Evolutionary conservation across 2,113 vertebrate genomes (phyloP), one percentile per base, ranked within the genome.

Genomic region (Phylloscopus whistleri): DNA sequence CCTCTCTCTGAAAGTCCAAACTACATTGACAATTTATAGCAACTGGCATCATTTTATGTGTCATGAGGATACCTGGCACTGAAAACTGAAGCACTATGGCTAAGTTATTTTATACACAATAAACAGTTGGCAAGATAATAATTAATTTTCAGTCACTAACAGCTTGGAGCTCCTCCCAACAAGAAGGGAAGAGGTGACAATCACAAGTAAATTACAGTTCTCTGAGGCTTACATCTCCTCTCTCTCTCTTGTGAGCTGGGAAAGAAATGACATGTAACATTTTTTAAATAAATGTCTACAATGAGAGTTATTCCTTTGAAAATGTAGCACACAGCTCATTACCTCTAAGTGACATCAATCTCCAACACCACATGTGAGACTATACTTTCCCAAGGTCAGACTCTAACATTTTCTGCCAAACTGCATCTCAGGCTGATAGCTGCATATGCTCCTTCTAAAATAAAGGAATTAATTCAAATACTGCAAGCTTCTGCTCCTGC

Each of bases 401-500:
- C 37, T 92, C 33, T 37, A 49, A 55, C 52, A 67, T 92, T 83
- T 83, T 69, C 76, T 5, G 1, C 63, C 35, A 84, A 81, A 72
- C 62, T 51, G 73, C 88, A 95, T 69, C 70, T 80, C 49, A 83
- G 39, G 33, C 86, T 53, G 56, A 87, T 60, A 85, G 87, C 80
- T 94, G 68, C 75, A 46, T 55, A 89, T 11, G 17, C 28, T 75
- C 33, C n/a, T 76, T 92, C 39, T 44, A 69, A 77, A 89, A 72
- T 44, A 88, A 89, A 72, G 33, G 88, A 89, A 92, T 66, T 81
- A 70, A 90, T 84, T 82, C 93, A 95, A 93, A 74, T 74, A 81
- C 16, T 0, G 0, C 3, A 2, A 53, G 33, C 8, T 85, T 63
- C n/a, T 75, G n/a, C 63, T 74, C 68, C 91, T 93, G 81, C 93